A percentile compares a stretch with the other conserved stretches of the same genome.
Evolutionary conservation across 2,797 vertebrate species (phyloP).

Genomic region (Pangasius macronema): DNA sequence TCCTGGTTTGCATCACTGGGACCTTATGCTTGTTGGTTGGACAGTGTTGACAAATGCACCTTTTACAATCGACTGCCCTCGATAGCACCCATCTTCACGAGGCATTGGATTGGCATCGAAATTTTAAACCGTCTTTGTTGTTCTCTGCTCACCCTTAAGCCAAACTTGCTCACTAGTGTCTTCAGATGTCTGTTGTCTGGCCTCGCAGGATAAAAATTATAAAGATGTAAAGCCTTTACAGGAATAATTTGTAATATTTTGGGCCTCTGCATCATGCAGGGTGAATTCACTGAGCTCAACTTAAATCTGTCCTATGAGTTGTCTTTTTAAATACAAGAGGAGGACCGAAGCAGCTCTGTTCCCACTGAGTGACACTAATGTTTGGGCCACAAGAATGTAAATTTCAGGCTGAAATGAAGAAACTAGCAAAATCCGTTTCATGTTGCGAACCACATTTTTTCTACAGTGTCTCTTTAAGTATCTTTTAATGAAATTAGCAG

Average conservation of each 20-base stretch:
- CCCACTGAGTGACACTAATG: no score
- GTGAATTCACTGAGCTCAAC: neutral
- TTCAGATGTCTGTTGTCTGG: neutral
- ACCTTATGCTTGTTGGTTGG: neutral
- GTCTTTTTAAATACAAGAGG: neutral
- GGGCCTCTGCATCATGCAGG: no score
- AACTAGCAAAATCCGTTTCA: neutral
- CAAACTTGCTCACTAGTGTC: neutral
- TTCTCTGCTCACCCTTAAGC: neutral
- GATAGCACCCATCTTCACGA: neutral
- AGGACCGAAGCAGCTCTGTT: no score
- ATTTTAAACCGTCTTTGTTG: neutral
- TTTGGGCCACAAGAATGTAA: no score
- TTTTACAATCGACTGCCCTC: neutral
- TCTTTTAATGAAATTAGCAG: no score
- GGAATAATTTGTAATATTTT: no score
- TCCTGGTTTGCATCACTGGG: neutral
- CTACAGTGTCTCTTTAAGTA: neutral
- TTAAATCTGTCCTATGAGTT: neutral
- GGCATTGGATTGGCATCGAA: neutral
- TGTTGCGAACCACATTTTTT: neutral
- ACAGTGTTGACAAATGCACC: neutral
- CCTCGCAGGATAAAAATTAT: neutral
- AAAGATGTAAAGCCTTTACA: no score
- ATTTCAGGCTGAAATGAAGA: no score